phyloP scores from a whole-genome alignment of 92 coral and sea anemone species.

The Paragorgia papillata region DNA sequence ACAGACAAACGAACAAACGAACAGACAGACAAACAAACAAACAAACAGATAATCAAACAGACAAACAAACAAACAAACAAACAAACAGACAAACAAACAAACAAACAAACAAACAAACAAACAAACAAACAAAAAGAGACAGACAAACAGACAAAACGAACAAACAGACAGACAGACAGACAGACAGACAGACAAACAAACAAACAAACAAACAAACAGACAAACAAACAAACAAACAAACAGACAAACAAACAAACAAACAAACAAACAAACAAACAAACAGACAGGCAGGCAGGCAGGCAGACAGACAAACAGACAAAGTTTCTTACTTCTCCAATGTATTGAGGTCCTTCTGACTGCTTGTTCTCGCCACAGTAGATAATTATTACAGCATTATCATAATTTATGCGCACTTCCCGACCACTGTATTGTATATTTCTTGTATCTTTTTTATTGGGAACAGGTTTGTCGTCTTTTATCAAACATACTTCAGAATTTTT shows the following conservation, averaged over 20 bases:
- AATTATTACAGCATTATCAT: background rate
- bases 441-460: background rate
- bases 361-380: conserved; percentile 22
- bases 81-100: background rate
- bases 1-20: background rate
- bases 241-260: background rate
- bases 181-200: background rate
- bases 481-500: conserved; percentile 6
- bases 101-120: background rate
- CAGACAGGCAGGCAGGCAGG: background rate
- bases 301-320: too few relatives aligned
- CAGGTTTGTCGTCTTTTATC: background rate
- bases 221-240: background rate
- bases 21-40: background rate
- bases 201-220: background rate
- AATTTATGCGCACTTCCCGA: conserved; percentile 10
- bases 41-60: background rate
- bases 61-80: background rate
- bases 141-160: background rate
- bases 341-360: conserved; percentile 14
- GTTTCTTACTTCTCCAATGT: conserved; percentile 21
- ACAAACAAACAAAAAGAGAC: background rate
- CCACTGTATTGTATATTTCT: background rate
- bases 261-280: background rate
- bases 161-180: background rate